Evolutionary conservation across 2,888 invertebrate species (phyloP).

Genomic region (Callyntrura sp.): DNA sequence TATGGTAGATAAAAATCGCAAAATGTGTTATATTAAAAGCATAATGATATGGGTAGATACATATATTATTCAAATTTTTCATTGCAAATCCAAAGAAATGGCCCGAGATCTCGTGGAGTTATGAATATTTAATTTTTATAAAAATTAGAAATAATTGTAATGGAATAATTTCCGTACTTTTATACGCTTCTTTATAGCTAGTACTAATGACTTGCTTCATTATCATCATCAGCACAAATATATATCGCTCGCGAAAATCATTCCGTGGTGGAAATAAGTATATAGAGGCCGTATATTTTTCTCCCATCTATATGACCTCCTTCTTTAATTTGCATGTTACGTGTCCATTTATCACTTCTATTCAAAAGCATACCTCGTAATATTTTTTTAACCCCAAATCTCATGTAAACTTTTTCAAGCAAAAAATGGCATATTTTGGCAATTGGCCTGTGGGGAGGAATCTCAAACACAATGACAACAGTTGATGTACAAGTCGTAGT

Average conservation of each 20-base stretch:
- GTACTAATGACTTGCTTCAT: neutral
- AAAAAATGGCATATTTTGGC: conserved; percentile 38
- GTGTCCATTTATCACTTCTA: conserved; percentile 47
- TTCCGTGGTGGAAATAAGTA: neutral
- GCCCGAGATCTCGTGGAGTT: neutral
- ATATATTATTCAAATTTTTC: neutral
- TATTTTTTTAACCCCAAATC: conserved; percentile 1
- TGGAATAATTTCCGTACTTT: conserved; percentile 9
- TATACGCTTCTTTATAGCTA: neutral
- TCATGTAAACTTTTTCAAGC: neutral
- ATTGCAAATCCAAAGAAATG: neutral
- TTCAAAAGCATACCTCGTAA: conserved; percentile 24
- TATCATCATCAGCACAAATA: neutral
- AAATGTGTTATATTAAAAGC: neutral
- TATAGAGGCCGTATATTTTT: too few species aligned
- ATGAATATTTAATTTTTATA: conserved; percentile 41
- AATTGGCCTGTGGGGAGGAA: conserved; percentile 52
- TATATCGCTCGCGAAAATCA: neutral
- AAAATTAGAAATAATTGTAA: conserved; percentile 15
- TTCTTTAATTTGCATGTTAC: conserved; percentile 28
- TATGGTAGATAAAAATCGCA: too few species aligned
- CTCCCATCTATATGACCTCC: conserved; percentile 33
- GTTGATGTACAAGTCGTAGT: too few species aligned
- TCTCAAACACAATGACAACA: conserved; percentile 50
- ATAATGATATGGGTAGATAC: neutral